Evolutionary conservation across 2,888 invertebrate species (phyloP).

Genomic region (Carpatolechia fugitivella): DNA sequence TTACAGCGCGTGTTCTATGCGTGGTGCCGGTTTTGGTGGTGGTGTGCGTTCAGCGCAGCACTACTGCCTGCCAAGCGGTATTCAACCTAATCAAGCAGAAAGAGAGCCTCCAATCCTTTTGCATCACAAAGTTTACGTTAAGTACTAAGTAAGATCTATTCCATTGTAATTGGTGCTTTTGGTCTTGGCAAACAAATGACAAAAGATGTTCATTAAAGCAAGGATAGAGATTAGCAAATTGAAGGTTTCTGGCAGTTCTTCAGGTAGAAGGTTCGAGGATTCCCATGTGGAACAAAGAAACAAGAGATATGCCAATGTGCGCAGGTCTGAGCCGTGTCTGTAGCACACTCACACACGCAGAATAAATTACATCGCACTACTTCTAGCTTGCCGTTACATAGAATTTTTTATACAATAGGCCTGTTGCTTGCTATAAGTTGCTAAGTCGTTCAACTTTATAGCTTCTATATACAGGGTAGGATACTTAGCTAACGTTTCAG

Average conservation of each 20-base stretch:
- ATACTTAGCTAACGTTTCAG: neutral
- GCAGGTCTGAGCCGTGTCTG: neutral
- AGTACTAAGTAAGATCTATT: neutral
- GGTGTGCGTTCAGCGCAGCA: neutral
- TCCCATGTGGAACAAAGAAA: constrained; percentile 3
- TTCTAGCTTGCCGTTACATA: constrained; percentile 19
- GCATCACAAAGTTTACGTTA: neutral
- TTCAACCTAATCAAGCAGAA: neutral
- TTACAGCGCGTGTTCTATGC: constrained; percentile 34
- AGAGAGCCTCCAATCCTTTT: neutral
- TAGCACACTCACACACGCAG: constrained; percentile 13
- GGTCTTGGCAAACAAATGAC: neutral
- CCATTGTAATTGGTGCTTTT: neutral
- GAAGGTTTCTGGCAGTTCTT: neutral
- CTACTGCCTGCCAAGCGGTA: neutral
- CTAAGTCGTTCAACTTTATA: constrained; percentile 9
- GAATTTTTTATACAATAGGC: constrained; percentile 17
- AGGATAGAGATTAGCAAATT: neutral
- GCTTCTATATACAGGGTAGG: constrained; percentile 1
- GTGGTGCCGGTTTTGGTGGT: neutral
- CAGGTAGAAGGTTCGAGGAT: neutral
- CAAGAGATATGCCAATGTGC: neutral
- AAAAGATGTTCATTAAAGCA: neutral
- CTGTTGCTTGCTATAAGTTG: constrained; percentile 16
- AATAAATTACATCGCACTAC: constrained; percentile 15